These are phyloP conservation scores for Caenorhabditis brenneri DNA, from an alignment of 1,140 invertebrate species.

Conservation along the genomic window DNA sequence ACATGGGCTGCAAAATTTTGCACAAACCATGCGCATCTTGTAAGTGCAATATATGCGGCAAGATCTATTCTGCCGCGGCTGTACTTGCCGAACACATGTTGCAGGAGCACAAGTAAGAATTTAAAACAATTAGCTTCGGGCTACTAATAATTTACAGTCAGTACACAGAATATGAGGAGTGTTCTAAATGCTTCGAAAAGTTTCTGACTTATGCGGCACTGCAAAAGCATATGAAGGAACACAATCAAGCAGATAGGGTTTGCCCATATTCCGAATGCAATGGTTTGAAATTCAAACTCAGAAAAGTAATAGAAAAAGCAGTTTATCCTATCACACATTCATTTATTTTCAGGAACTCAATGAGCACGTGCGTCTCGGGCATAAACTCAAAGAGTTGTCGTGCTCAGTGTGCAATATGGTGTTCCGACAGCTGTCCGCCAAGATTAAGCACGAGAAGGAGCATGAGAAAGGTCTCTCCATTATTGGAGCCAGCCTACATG, in stretches of 20 bases:
- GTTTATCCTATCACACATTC: constrained; percentile 8
- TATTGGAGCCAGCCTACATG: neutral
- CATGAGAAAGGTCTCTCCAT: neutral
- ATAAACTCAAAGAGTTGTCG: constrained; percentile 15
- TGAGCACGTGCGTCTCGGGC: constrained; percentile 15
- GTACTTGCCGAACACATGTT: constrained; percentile 11
- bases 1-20: constrained; percentile 20
- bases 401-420: constrained; percentile 22
- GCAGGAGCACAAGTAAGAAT: neutral
- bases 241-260: neutral
- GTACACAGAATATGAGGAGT: neutral
- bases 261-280: neutral
- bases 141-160: neutral
- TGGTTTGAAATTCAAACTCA: neutral
- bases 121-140: neutral
- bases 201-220: neutral
- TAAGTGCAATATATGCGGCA: constrained; percentile 15
- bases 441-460: constrained; percentile 4
- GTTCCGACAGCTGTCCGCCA: constrained; percentile 24
- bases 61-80: neutral
- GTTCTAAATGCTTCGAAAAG: neutral
- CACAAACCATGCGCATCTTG: neutral
- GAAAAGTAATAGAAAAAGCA: neutral
- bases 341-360: constrained; percentile 19
- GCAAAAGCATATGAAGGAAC: constrained; percentile 16